Conservation (phyloP, 2,797 vertebrate species). For the Anas flavirostris region DNA sequence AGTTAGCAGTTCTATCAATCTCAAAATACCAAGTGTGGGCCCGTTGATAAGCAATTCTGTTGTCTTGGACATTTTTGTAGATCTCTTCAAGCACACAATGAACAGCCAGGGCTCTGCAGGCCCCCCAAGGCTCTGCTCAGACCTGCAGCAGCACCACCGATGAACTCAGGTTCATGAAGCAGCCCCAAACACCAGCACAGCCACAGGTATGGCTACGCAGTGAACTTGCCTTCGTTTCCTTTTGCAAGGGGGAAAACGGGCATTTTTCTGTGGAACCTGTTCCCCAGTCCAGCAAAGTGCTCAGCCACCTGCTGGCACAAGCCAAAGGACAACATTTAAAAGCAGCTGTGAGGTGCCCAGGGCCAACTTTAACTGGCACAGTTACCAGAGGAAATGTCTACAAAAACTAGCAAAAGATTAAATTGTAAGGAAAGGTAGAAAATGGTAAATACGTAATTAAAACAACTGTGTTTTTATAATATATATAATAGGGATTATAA, state of each 20-base stretch:
- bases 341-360: not conserved
- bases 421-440: not conserved
- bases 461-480: not conserved
- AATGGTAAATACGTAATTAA: not conserved
- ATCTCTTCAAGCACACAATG: not conserved
- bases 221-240: not conserved
- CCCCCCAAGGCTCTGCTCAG: not conserved
- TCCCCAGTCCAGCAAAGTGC: not conserved
- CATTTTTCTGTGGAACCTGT: not conserved
- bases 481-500: not conserved
- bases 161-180: not conserved
- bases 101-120: not conserved
- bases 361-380: not conserved
- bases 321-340: not conserved
- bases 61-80: not conserved
- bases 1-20: not conserved
- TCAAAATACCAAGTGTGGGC: not conserved
- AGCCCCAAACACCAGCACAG: not conserved
- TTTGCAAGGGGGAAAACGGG: not conserved
- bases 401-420: not conserved
- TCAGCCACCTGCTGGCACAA: not conserved
- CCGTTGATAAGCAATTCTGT: not conserved
- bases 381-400: not conserved
- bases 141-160: not conserved
- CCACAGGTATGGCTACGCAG: not conserved